phyloP scores from a whole-genome alignment of 2,888 invertebrate genomes.

The Drosophila meridiana region DNA sequence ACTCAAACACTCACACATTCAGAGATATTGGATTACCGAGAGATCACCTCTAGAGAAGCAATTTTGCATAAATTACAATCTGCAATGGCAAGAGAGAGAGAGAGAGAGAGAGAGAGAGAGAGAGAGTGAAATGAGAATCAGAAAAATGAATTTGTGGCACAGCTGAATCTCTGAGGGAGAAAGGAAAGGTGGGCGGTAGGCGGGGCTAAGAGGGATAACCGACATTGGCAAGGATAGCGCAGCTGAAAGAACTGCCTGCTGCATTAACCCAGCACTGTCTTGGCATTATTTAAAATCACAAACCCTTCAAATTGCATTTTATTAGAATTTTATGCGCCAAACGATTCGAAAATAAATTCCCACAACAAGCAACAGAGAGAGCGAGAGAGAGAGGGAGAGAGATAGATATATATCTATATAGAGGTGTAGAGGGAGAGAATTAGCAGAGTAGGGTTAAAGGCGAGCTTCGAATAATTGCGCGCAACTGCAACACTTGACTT shows the following conservation, averaged over 20 bases:
- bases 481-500: conserved; percentile 80
- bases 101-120: no score
- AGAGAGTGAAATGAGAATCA: conserved; percentile 11
- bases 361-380: conserved; percentile 24
- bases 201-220: conserved; percentile 14
- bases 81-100: conserved; percentile 12
- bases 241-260: conserved; percentile 36
- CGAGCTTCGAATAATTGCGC: conserved; percentile 34
- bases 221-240: conserved; percentile 13
- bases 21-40: conserved; percentile 6
- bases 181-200: background rate
- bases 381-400: no score
- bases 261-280: conserved; percentile 51
- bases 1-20: conserved; percentile 2
- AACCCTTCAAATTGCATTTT: conserved; percentile 80
- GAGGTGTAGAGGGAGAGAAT: fast-evolving
- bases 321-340: conserved; percentile 79
- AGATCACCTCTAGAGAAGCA: background rate
- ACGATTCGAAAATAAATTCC: conserved; percentile 56
- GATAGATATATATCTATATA: background rate
- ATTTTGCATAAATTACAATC: conserved; percentile 56
- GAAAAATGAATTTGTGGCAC: conserved; percentile 39
- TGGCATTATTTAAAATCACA: conserved; percentile 78
- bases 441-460: background rate
- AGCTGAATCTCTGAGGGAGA: conserved; percentile 14